Percentiles rank a stretch among this genome's conserved stretches.
These are phyloP conservation scores for Agrochola lychnidis DNA, from an alignment of 2,888 invertebrate genomes.

Conservation along the genomic window DNA sequence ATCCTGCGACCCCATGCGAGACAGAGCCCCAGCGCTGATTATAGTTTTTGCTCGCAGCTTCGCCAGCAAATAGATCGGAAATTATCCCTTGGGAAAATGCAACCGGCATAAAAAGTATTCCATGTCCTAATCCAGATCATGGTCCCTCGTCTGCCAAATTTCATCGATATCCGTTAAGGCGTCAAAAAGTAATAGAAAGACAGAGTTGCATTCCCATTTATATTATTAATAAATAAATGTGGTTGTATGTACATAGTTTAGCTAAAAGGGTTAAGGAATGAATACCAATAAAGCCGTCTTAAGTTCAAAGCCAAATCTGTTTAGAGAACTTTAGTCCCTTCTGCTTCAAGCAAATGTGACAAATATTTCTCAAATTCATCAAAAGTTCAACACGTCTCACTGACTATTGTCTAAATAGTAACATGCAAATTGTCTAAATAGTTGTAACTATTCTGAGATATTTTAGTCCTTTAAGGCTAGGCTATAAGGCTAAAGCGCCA, in stretches of 20 bases:
- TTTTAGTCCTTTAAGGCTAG: constrained; percentile 14
- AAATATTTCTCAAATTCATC: constrained; percentile 9
- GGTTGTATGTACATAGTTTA: not conserved
- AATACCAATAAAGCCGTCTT: not conserved
- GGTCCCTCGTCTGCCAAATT: too few relatives aligned
- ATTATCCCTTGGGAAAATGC: too few relatives aligned
- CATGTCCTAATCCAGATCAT: too few relatives aligned
- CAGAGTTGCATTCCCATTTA: too few relatives aligned
- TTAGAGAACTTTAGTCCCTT: not conserved
- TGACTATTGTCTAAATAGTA: not conserved
- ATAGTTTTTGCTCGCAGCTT: too few relatives aligned
- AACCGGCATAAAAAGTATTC: too few relatives aligned
- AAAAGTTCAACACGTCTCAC: not conserved
- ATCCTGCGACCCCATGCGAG: too few relatives aligned
- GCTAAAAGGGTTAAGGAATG: not conserved
- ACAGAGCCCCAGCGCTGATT: too few relatives aligned
- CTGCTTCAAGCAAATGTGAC: not conserved
- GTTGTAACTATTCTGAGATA: constrained; percentile 8
- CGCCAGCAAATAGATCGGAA: too few relatives aligned
- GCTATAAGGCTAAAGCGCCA: not conserved
- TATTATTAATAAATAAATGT: too few relatives aligned
- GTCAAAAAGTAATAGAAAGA: too few relatives aligned
- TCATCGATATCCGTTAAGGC: too few relatives aligned
- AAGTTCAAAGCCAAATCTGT: not conserved
- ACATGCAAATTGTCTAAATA: constrained; percentile 24